phyloP scores from a whole-genome alignment of 2,113 vertebrate genomes.

The western clawed frog (Xenopus tropicalis) region UCB_Xtro_10.0 CM004446.2:82767001-82767500 shows the following conservation, averaged over 20 bases:
- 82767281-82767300: slow-evolving; percentile 83
- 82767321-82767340: too few relatives aligned
- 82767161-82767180: slow-evolving; percentile 64
- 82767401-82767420: too few relatives aligned
- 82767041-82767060: slow-evolving; percentile 48
- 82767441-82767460: too few relatives aligned
- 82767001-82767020: slow-evolving; percentile 62
- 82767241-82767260: slow-evolving; percentile 76
- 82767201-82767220: slow-evolving; percentile 77
- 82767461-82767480: too few relatives aligned
- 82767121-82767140: slow-evolving; percentile 62
- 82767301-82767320: too few relatives aligned
- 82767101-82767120: slow-evolving; percentile 76
- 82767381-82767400: too few relatives aligned
- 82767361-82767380: too few relatives aligned
- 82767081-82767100: slow-evolving; percentile 56
- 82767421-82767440: too few relatives aligned
- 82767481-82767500: too few relatives aligned
- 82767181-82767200: slow-evolving; percentile 63
- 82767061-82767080: slow-evolving; percentile 61
- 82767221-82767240: slow-evolving; percentile 79
- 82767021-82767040: slow-evolving; percentile 70
- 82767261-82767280: slow-evolving; percentile 83
- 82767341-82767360: too few relatives aligned
- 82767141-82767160: slow-evolving; percentile 24